Conservation (phyloP, 2,888 invertebrate genomes). For the Escarpia spicata region DNA sequence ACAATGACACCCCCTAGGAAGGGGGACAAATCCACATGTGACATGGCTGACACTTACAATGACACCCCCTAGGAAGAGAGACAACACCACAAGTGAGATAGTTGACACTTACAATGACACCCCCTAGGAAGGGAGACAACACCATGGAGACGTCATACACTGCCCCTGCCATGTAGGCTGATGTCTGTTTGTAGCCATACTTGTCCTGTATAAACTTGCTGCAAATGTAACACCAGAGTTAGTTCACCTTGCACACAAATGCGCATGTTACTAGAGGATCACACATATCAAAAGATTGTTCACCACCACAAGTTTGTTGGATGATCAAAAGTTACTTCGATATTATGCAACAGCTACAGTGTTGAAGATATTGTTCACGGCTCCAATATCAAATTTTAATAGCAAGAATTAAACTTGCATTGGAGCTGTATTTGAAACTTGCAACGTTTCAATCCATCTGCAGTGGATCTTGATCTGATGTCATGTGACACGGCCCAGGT, state of each 20-base stretch:
- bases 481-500: too few relatives aligned
- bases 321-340: not conserved
- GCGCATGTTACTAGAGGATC: not conserved
- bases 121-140: constrained; percentile 64
- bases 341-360: too few relatives aligned
- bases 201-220: constrained; percentile 64
- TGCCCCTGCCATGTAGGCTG: constrained; percentile 63
- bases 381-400: too few relatives aligned
- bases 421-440: too few relatives aligned
- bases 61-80: constrained; percentile 64
- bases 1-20: constrained; percentile 63
- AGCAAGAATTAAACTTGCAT: too few relatives aligned
- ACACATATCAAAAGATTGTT: not conserved
- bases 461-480: too few relatives aligned
- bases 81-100: constrained; percentile 51
- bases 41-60: constrained; percentile 42
- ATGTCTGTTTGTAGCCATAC: constrained; percentile 51
- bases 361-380: too few relatives aligned
- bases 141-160: constrained; percentile 66
- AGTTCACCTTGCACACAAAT: not conserved
- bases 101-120: constrained; percentile 48
- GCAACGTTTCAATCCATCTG: too few relatives aligned
- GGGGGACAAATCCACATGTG: constrained; percentile 62
- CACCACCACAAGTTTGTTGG: not conserved
- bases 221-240: constrained; percentile 34